These are phyloP conservation scores for Erythrocebus patas DNA, from an alignment of 2,113 vertebrate species.

Conservation along the genomic window DNA sequence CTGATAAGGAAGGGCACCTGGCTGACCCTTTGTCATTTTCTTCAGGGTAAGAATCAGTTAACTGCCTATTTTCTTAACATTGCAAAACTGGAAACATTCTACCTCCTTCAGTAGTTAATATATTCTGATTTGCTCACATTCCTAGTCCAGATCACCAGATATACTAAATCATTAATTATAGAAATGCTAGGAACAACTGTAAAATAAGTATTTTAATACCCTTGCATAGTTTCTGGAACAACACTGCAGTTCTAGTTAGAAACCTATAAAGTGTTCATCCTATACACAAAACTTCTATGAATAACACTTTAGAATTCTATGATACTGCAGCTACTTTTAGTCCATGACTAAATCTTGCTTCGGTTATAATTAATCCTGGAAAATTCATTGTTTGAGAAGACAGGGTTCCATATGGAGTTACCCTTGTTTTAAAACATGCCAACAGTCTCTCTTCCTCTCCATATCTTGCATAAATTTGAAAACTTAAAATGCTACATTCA, in stretches of 20 bases:
- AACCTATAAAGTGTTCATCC: conserved; percentile 51
- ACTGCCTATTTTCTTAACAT: conserved; percentile 90
- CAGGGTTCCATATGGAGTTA: not conserved
- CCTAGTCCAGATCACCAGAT: conserved; percentile 80
- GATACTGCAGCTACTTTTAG: conserved; percentile 59
- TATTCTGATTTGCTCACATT: conserved; percentile 83
- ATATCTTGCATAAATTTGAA: not conserved
- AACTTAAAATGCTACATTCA: not conserved
- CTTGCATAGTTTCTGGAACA: conserved; percentile 31
- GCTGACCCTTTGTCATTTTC: conserved; percentile 88
- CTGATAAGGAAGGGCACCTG: conserved; percentile 85
- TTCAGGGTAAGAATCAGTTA: conserved; percentile 85
- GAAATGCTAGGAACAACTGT: conserved; percentile 61
- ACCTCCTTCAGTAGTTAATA: conserved; percentile 77
- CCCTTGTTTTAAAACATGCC: not conserved
- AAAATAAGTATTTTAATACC: conserved; percentile 62
- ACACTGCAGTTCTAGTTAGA: conserved; percentile 60
- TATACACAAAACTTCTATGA: not conserved
- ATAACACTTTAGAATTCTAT: conserved; percentile 52
- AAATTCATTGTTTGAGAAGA: conserved; percentile 22
- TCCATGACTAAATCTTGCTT: conserved; percentile 64
- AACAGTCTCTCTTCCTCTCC: not conserved
- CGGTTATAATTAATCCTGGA: conserved; percentile 53
- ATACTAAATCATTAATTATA: conserved; percentile 76
- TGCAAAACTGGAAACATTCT: conserved; percentile 49